These are phyloP conservation scores for Tragelaphus scriptus DNA, from an alignment of 2,113 vertebrate species.

Conservation along the genomic window DNA sequence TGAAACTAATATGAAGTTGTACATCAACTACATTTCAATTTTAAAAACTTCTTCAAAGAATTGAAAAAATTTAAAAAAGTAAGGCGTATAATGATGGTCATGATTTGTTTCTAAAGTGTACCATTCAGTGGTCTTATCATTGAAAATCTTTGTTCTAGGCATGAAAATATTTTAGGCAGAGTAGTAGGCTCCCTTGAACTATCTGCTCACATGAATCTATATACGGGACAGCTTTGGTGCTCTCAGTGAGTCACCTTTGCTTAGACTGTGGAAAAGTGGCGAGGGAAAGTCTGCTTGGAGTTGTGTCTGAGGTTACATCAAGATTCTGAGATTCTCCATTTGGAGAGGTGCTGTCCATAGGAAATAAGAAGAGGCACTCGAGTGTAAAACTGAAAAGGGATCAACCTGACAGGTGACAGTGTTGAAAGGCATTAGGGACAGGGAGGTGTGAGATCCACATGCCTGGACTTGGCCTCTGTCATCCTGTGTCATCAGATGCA, in stretches of 20 bases:
- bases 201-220: background rate
- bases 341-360: background rate
- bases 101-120: background rate
- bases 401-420: background rate
- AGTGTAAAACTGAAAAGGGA: background rate
- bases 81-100: background rate
- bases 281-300: background rate
- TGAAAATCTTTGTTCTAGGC: background rate
- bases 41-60: background rate
- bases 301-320: background rate
- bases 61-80: background rate
- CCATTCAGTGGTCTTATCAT: background rate
- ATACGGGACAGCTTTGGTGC: background rate
- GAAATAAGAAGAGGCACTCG: background rate
- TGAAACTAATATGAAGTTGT: background rate
- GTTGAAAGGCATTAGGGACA: background rate
- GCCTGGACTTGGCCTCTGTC: background rate
- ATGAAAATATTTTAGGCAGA: background rate
- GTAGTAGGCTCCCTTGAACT: background rate
- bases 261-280: background rate
- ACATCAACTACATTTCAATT: background rate
- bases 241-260: background rate
- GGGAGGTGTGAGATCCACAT: background rate
- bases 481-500: background rate
- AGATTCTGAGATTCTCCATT: background rate